Evolutionary conservation across 2,797 vertebrate species (phyloP).

Genomic region (Fundulus diaphanus): DNA sequence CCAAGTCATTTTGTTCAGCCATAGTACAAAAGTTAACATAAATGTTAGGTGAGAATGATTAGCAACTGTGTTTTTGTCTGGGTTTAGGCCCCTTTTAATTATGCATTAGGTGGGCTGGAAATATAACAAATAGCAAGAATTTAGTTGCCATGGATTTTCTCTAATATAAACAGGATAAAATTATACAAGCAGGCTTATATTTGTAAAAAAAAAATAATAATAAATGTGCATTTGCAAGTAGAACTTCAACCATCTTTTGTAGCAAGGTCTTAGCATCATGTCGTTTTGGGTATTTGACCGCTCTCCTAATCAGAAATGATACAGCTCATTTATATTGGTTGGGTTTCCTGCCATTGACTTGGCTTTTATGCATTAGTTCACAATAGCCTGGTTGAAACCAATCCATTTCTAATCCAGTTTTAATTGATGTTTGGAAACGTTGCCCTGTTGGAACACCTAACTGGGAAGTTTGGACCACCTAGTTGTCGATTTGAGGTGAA

Average conservation of each 20-base stretch:
- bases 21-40: not conserved
- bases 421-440: not conserved
- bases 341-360: not conserved
- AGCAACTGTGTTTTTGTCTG: not conserved
- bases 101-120: not conserved
- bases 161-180: no score
- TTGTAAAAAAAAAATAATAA: no score
- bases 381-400: not conserved
- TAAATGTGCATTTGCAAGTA: not conserved
- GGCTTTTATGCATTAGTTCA: not conserved
- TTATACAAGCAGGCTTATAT: no score
- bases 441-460: not conserved
- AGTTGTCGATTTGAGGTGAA: not conserved
- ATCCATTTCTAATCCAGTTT: not conserved
- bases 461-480: not conserved
- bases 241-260: not conserved
- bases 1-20: not conserved
- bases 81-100: not conserved
- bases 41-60: not conserved
- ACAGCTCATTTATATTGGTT: not conserved
- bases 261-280: not conserved
- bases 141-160: no score
- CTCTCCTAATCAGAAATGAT: conserved; percentile 1
- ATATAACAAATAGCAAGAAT: not conserved
- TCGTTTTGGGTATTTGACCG: not conserved